Base-by-base conservation (phyloP, 2,888 invertebrate genomes). In the Crepidodera aurea region DNA sequence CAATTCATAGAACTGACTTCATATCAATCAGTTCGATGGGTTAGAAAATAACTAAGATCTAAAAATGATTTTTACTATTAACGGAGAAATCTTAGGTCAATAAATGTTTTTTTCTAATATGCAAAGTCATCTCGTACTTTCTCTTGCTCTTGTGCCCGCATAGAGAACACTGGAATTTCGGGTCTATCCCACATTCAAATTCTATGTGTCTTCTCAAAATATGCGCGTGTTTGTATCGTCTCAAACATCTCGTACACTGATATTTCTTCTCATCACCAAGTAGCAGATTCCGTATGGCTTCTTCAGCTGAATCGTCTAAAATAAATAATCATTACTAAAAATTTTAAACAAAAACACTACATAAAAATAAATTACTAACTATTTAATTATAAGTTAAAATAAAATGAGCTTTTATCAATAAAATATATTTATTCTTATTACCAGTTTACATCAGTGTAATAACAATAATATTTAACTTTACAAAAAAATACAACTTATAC, bases 141-240 rank as follows among this genome's bases (percentile, higher is more conserved):
- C 77, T 68, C 61, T 75, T 75, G 58, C 72, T 83, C 56, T 85
- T 86, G 71, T 87, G 87, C 3, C 70, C 71, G 39, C 73, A 87
- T 68, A 84, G 81, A 0, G 81, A 80, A 67, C 87, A 87, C 60
- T 80, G 79, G 69, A 85, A 84, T 44, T 83, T 83, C 0, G 87
- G 86, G 67, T 82, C 82, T 63, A 84, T 83, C 40, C 87, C 86
- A 69, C 87, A 87, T 70, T 88, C 87, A 69, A 84, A 83, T 60
- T 83, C 83, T 68, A 85, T 72, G 70, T 88, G 87, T 10, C 86
- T 82, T 62, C 83, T 82, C 69, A 87, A 80, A 71, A 86, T 86
- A 69, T 85, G 83, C 65, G 85, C 82, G 77, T 86, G 85, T 42
- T 84, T 84, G 73, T 87, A 87, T 39, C 78, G 78, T 70, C 85